These are phyloP conservation scores for Phyllopteryx taeniolatus DNA, from an alignment of 2,113 vertebrate genomes.

Conservation along the genomic window DNA sequence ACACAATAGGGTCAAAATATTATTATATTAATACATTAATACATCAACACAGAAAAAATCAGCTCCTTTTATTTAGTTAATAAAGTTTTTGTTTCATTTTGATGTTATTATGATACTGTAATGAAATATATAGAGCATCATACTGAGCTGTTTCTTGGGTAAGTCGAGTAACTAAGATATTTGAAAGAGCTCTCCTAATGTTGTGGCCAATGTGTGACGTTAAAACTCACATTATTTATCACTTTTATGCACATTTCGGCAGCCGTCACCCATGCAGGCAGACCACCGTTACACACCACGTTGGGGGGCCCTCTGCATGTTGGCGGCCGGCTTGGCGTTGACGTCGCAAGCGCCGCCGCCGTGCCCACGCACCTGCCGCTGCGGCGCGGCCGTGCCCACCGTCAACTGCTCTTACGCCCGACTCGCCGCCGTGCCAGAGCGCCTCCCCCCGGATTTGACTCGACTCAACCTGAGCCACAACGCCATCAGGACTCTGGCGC, in stretches of 20 bases:
- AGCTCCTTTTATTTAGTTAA: no score
- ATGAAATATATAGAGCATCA: no score
- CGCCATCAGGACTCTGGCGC: slow-evolving; percentile 70
- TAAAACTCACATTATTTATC: not conserved
- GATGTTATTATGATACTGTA: not conserved
- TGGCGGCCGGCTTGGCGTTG: slow-evolving; percentile 44
- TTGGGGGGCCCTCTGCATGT: slow-evolving; percentile 60
- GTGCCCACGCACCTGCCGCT: slow-evolving; percentile 77
- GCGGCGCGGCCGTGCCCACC: slow-evolving; percentile 55
- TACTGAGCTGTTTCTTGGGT: not conserved
- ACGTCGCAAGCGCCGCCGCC: slow-evolving; percentile 40
- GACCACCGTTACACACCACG: slow-evolving; percentile 55
- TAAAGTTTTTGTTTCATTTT: not conserved
- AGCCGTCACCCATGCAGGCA: slow-evolving; percentile 45
- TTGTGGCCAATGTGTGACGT: not conserved
- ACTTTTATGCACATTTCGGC: not conserved
- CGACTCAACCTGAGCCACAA: slow-evolving; percentile 80
- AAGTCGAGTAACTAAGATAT: not conserved
- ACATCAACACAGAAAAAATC: no score
- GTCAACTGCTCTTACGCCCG: slow-evolving; percentile 75
- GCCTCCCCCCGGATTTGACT: slow-evolving; percentile 64
- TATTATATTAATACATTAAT: no score
- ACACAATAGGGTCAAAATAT: no score
- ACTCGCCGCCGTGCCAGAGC: slow-evolving; percentile 66
- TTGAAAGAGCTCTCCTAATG: not conserved